phyloP scores from a whole-genome alignment of 2,888 invertebrate genomes.

The Drosophila putrida region DNA sequence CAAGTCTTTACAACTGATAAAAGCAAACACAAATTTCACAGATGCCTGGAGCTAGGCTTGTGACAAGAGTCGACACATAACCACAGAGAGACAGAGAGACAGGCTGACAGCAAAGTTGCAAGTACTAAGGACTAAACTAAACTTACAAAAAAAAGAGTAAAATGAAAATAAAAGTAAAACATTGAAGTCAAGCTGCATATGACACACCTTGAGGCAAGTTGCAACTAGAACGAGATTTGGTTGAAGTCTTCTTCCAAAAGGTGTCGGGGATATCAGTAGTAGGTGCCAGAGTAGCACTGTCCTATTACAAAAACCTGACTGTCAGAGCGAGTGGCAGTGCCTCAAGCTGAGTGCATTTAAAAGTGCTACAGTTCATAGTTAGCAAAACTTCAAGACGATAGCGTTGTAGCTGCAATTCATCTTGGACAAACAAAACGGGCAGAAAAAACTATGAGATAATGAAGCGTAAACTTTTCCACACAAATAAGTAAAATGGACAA shows the following conservation, averaged over 20 bases:
- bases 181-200: conserved; percentile 50
- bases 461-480: conserved; percentile 62
- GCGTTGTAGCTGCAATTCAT: conserved; percentile 35
- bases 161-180: background rate
- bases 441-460: conserved; percentile 56
- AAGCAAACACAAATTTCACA: conserved; percentile 44
- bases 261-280: conserved; percentile 34
- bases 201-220: conserved; percentile 63
- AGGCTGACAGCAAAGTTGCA: conserved; percentile 17
- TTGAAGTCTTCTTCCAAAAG: conserved; percentile 55
- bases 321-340: conserved; percentile 28
- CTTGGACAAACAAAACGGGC: conserved; percentile 39
- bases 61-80: conserved; percentile 46
- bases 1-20: conserved; percentile 36
- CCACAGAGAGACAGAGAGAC: conserved; percentile 22
- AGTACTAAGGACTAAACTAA: background rate
- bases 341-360: conserved; percentile 25
- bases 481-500: conserved; percentile 44
- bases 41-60: conserved; percentile 28
- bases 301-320: conserved; percentile 13
- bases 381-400: conserved; percentile 43
- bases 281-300: conserved; percentile 41
- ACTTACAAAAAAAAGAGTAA: background rate
- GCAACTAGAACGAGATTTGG: conserved; percentile 45
- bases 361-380: conserved; percentile 13